Percentiles rank a stretch among this genome's conserved stretches.
phyloP scores from a whole-genome alignment of 2,797 vertebrate species.

The Capromys pilorides region DNA sequence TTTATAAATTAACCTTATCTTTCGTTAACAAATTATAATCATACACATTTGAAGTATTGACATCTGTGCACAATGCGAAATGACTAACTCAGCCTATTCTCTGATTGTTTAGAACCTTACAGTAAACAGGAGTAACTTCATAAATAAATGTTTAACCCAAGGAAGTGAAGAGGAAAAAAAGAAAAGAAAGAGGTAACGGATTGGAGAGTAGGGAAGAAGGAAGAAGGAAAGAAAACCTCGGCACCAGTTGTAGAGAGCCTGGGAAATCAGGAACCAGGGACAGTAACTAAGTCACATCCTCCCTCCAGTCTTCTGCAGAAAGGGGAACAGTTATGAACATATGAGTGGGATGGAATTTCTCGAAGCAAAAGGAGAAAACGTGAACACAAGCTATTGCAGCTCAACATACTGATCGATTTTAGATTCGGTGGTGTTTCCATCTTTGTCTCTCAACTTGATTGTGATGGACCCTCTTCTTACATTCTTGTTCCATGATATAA shows the following conservation, averaged over 20 bases:
- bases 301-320: background rate
- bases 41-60: background rate
- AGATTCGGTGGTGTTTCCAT: constrained; percentile 83
- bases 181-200: background rate
- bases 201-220: rapidly evolving
- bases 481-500: constrained; percentile 84
- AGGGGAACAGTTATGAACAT: background rate
- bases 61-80: background rate
- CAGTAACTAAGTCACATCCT: background rate
- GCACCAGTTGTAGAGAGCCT: background rate
- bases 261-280: background rate
- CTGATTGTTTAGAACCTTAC: background rate
- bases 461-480: constrained; percentile 85
- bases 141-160: constrained; percentile 9
- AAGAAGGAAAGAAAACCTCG: background rate
- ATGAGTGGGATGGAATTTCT: constrained; percentile 9
- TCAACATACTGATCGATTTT: constrained; percentile 85
- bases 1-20: background rate
- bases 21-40: background rate
- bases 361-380: background rate
- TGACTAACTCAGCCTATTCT: background rate
- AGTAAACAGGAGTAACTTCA: background rate
- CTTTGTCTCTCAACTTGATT: constrained; percentile 80
- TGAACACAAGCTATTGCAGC: background rate
- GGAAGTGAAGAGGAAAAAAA: background rate